Conservation (phyloP, 2,888 invertebrate genomes). For the Orchestes rusci region DNA sequence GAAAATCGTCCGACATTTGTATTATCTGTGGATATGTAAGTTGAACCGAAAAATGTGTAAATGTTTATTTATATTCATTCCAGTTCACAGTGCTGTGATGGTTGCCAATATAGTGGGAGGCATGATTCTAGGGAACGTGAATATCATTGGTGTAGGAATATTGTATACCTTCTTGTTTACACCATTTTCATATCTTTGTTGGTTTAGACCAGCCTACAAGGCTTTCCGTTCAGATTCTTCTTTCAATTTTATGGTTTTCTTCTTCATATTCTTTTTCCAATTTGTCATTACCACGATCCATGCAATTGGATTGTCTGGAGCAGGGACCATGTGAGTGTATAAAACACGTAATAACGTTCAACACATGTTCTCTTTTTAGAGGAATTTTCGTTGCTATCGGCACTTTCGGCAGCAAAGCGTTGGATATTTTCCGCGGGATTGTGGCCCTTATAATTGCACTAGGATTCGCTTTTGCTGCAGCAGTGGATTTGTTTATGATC, state of each 20-base stretch:
- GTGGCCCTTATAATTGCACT: conserved; percentile 71
- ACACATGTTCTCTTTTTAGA: conserved; percentile 43
- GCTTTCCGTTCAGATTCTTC: conserved; percentile 98
- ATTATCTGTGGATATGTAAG: conserved; percentile 97
- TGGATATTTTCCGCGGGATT: conserved; percentile 64
- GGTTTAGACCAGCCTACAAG: conserved; percentile 99
- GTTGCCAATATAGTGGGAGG: conserved; percentile 81
- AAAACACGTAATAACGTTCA: no score
- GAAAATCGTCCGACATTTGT: conserved; percentile 87
- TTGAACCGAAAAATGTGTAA: conserved; percentile 38
- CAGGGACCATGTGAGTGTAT: conserved; percentile 82
- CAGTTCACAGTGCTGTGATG: conserved; percentile 85
- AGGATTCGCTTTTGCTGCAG: conserved; percentile 69
- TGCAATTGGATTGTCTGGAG: conserved; percentile 75
- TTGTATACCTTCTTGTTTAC: conserved; percentile 86
- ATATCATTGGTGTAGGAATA: conserved; percentile 80
- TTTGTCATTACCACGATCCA: conserved; percentile 82
- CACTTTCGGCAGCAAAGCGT: conserved; percentile 49
- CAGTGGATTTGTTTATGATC: conserved; percentile 73
- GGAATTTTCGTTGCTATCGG: conserved; percentile 73
- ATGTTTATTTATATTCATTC: conserved; percentile 45
- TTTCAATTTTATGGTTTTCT: conserved; percentile 99
- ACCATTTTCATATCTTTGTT: conserved; percentile 96
- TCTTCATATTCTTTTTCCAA: conserved; percentile 97
- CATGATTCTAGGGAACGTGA: conserved; percentile 65